Evolutionary conservation across 2,113 vertebrate species (phyloP).

Genomic region (Microtus montanus): DNA sequence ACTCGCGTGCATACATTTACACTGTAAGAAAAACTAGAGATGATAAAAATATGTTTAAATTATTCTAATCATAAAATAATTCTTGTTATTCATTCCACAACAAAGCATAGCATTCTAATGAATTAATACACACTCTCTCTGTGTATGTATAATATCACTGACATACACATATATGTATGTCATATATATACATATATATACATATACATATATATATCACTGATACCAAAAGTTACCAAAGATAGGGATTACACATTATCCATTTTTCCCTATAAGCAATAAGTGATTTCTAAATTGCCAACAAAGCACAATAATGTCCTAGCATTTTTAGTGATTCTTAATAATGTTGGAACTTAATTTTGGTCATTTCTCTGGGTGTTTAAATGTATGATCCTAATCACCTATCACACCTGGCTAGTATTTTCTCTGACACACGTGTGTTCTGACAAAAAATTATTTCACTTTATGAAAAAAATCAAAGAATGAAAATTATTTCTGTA

Average conservation of each 20-base stretch:
- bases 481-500: conserved; percentile 15
- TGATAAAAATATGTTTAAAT: neutral
- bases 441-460: conserved; percentile 32
- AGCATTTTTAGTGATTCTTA: neutral
- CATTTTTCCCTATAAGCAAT: neutral
- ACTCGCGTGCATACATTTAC: neutral
- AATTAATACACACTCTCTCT: neutral
- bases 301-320: neutral
- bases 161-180: neutral
- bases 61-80: neutral
- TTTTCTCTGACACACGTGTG: neutral
- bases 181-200: neutral
- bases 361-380: conserved; percentile 28
- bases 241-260: neutral
- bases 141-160: too few relatives aligned
- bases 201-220: neutral
- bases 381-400: neutral
- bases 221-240: neutral
- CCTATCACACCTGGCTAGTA: neutral
- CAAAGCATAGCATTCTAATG: neutral
- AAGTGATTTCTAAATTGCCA: neutral
- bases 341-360: neutral
- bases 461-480: conserved; percentile 5
- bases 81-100: neutral
- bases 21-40: neutral